A percentile compares a stretch with the other conserved stretches of the same genome.
phyloP scores from a whole-genome alignment of 2,113 vertebrate species.

The Pyrgilauda ruficollis region DNA sequence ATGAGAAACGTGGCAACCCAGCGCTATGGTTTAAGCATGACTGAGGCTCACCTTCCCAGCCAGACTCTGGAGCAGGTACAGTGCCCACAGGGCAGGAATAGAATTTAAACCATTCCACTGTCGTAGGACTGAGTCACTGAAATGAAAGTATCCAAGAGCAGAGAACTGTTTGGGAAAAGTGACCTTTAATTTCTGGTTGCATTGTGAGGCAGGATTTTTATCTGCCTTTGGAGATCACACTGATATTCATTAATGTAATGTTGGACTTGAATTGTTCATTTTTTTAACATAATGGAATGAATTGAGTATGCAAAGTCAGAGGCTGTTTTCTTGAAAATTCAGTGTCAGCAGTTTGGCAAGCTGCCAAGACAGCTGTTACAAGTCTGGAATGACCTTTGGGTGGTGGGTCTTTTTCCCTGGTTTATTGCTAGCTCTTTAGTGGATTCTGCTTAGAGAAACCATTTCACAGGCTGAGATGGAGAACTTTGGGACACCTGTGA shows the following conservation, averaged over 20 bases:
- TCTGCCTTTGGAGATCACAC: neutral
- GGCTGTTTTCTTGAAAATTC: neutral
- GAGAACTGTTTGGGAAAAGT: neutral
- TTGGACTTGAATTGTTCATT: neutral
- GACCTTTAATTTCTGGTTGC: neutral
- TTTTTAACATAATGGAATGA: neutral
- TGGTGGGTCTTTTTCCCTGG: neutral
- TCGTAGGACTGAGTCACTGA: neutral
- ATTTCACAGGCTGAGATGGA: neutral
- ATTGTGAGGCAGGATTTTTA: neutral
- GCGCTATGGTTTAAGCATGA: conserved; percentile 93
- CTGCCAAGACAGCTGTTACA: neutral
- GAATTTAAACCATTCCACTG: neutral
- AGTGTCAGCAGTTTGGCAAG: neutral
- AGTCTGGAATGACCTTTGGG: neutral
- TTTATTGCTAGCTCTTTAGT: neutral
- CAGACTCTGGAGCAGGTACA: conserved; percentile 97
- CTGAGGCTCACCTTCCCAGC: conserved; percentile 95
- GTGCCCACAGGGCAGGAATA: neutral
- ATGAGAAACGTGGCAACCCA: conserved; percentile 97
- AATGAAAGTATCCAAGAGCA: neutral
- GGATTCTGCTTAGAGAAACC: neutral
- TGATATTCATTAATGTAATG: neutral
- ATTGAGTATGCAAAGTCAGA: neutral
- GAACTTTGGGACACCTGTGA: neutral